Base-by-base conservation (phyloP, 2,113 vertebrate genomes). In the Anguilla japonica region DNA sequence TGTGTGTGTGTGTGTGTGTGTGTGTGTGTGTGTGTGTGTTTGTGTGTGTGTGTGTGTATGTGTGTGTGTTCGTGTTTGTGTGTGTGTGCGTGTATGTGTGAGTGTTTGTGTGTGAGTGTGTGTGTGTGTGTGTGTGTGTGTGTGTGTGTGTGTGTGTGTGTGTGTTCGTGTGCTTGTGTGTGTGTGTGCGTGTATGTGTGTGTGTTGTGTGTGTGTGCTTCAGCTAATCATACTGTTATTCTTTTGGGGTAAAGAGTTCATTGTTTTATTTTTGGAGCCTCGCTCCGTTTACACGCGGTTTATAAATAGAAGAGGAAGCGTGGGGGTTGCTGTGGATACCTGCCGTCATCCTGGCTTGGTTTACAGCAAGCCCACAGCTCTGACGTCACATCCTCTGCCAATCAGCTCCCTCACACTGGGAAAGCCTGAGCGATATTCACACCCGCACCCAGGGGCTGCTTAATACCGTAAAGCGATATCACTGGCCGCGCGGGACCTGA, bases 221-320 rank as follows among this genome's bases (percentile, higher is more conserved):
- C 16, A 41, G 71, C 15, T 41, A 82, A n/a, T 40, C 56, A 39
- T 13, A 50, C 41, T 29, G 29, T 34, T 82, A 71, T 86, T 83
- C 86, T 87, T 87, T 57, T 60, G 83, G 41, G 85, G 89, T 85
- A 87, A 82, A 87, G 87, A 89, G 89, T 90, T 89, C 80, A 87
- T 57, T 60, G 83, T 88, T 89, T 22, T 90, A 87, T 89, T 89
- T 88, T 81, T 53, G 80, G 67, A 60, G 79, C 26, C 41, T 29
- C 18, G 39, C 84, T 86, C 46, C 18, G 34, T 81, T 86, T 83
- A 60, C 75, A 40, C 34, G 0, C 16, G n/a, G 26, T 22, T 60
- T 88, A 60, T 81, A 67, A 87, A 82, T 89, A 82, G 81, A 29
- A 75, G 79, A 86, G 88, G 89, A 86, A 88, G 81, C 71, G 34